Evolutionary conservation across 2,797 vertebrate species (phyloP).

Genomic region (Coregonus suidteri): DNA sequence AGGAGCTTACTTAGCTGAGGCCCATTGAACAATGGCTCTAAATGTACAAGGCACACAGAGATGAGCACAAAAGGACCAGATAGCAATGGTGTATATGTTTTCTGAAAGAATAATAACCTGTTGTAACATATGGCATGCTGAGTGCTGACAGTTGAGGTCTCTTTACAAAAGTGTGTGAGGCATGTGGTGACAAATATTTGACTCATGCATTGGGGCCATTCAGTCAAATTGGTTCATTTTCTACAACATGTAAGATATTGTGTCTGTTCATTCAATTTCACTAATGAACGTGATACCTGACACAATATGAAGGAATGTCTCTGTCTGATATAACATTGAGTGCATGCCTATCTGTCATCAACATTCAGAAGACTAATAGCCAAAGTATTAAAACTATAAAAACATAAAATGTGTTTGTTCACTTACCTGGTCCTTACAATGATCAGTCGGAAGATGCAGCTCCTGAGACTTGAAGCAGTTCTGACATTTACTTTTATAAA

Average conservation of each 20-base stretch:
- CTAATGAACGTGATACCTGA: too few species aligned
- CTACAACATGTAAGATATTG: not conserved
- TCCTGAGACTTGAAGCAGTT: constrained; percentile 93
- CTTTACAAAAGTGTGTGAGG: not conserved
- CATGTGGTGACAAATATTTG: not conserved
- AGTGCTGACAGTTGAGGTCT: not conserved
- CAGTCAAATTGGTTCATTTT: not conserved
- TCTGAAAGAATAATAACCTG: constrained; percentile 31
- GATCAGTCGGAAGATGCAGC: constrained; percentile 82
- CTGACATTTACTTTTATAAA: constrained; percentile 91
- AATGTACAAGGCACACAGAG: constrained; percentile 10
- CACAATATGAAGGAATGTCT: too few species aligned
- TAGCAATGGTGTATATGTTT: too few species aligned
- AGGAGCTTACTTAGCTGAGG: not conserved
- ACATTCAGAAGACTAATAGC: not conserved
- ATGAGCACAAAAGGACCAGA: not conserved
- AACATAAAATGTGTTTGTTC: not conserved
- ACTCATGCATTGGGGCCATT: not conserved
- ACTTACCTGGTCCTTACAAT: constrained; percentile 80
- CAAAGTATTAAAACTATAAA: not conserved
- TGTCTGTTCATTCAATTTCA: too few species aligned
- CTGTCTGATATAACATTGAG: too few species aligned
- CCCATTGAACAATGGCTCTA: constrained; percentile 48
- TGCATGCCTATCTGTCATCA: constrained; percentile 50
- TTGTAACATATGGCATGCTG: constrained; percentile 54